Evolutionary conservation across 2,888 invertebrate species (phyloP), one percentile per base, ranked within the genome.

Genomic region (Synanthedon tipuliformis): DNA sequence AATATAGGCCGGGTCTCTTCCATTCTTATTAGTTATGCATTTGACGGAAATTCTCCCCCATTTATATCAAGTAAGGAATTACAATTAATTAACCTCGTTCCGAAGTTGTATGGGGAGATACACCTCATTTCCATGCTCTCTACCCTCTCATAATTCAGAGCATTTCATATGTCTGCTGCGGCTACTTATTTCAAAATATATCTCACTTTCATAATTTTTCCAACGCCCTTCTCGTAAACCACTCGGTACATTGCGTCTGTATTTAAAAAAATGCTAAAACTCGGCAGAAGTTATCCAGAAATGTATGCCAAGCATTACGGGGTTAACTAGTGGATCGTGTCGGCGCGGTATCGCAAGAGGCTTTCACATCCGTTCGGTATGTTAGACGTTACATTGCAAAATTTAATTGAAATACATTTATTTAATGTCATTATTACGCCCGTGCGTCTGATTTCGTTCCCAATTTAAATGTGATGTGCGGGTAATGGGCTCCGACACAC

Each of bases 341-440:
- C 10, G 34, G 8, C 34, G n/a, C 13, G 45, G 45, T 45, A 45
- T 15, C 13, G 13, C 13, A 45, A 5, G n/a, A 45, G 45, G 45
- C 13, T 12, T 45, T 45, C 45, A 45, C 45, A 45, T 45, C 13
- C 45, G 13, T 45, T 45, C 45, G n/a, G 45, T 45, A 15, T 15
- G 45, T 45, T n/a, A 45, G 45, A 45, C 45, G 13, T 45, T 13
- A 45, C 45, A 45, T 12, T 58, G 55, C 63, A 57, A 68, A 69
- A 70, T 71, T 65, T 65, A 70, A 64, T 61, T 59, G 61, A 65
- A 64, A 64, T 60, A 61, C 68, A 68, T 66, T 68, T 68, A 70
- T 68, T 66, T 68, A 69, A 62, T 62, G 65, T 64, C 59, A 63
- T 67, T 64, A 63, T 62, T 63, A 60, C 55, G 56, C 50, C 53